phyloP scores from a whole-genome alignment of 2,113 vertebrate genomes.

The Tyto alba region DNA sequence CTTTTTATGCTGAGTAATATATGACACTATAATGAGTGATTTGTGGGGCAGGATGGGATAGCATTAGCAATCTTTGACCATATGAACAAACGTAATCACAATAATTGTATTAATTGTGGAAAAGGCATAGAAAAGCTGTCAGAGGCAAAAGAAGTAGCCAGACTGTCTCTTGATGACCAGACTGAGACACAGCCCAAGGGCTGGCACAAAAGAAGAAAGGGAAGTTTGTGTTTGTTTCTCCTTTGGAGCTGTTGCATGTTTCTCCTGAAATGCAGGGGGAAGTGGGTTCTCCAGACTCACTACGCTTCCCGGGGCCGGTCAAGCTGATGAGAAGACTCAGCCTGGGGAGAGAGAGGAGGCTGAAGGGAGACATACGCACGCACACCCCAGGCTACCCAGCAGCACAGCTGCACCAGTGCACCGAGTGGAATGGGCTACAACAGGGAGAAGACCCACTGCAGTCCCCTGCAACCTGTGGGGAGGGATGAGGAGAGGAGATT shows the following conservation, averaged over 20 bases:
- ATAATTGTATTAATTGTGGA: neutral
- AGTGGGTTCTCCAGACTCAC: neutral
- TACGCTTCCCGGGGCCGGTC: fast-evolving
- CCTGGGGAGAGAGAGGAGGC: neutral
- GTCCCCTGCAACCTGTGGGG: neutral
- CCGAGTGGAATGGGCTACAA: fast-evolving
- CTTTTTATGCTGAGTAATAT: conserved; percentile 12
- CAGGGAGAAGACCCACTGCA: neutral
- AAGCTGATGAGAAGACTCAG: neutral
- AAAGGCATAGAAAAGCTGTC: neutral
- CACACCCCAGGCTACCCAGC: neutral
- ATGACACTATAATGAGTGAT: neutral
- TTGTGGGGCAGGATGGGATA: neutral
- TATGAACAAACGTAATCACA: neutral
- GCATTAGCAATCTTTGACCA: neutral
- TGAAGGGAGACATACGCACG: neutral
- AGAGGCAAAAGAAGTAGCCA: conserved; percentile 21
- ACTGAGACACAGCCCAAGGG: neutral
- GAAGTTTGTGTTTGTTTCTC: neutral
- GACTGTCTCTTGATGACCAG: neutral
- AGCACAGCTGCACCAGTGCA: neutral
- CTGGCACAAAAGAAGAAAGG: neutral
- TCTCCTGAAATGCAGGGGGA: neutral
- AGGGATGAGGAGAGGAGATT: neutral
- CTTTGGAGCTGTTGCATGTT: neutral